Base-by-base conservation (phyloP, 2,113 vertebrate genomes). In the Siphamia tubifer region DNA sequence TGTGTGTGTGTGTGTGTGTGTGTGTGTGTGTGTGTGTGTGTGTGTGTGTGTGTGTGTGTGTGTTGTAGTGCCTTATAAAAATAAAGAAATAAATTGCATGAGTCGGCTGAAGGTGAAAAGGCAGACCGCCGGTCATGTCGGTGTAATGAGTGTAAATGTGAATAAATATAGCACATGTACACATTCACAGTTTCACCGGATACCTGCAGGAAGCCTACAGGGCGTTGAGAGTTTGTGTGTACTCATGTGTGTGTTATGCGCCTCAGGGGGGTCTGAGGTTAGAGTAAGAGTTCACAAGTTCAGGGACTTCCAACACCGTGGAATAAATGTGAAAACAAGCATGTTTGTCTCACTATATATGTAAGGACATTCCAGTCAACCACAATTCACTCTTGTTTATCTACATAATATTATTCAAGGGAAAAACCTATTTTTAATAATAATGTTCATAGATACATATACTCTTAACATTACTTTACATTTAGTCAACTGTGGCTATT, bases 201-300 rank as follows among this genome's bases (percentile, higher is more conserved):
- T 40, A 73, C 67, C 72, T 57, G 35, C 65, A 34, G 72, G 72
- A 61, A 48, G 65, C 49, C 48, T 54, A 42, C 6, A 8, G 68
- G 64, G 45, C 23, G 58, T 45, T 20, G 32, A 39, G 17, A 9
- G 47, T n/a, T 25, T 23, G 44, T 45, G 53, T 43, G 32, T 48
- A 34, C 64, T 54, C 38, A 31, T 54, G 45, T 78, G 77, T 45
- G 45, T 10, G 35, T 27, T 63, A 36, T 56, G 52, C 39, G 64
- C 69, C 35, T 55, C 45, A 0, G 69, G 45, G n/a, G 45, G 57
- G 55, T 55, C 45, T 64, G 52, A 81, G 58, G 77, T 81, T 62
- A 73, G 45, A 57, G 16, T 30, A 8, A 16, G 40, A 76, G 83
- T 83, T 85, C 77, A 86, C 34, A 78, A 76, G 81, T 83, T 83